These are phyloP conservation scores for Drosophila silvestris DNA, from an alignment of 2,888 invertebrate species.

Conservation along the genomic window DNA sequence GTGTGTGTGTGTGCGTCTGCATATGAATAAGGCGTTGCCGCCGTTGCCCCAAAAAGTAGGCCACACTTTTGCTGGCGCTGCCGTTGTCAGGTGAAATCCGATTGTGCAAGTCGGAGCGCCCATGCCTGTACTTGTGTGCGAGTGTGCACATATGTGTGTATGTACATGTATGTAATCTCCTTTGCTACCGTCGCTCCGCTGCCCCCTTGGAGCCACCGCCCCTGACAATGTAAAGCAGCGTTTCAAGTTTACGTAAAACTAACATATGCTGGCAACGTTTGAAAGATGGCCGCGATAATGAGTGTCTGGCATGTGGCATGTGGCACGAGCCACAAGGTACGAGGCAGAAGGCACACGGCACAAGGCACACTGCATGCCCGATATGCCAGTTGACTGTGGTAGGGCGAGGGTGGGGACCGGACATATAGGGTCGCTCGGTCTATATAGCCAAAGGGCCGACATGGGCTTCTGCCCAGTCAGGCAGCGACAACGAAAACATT, in stretches of 20 bases:
- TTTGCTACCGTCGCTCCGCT: constrained; percentile 4
- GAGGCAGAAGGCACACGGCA: background rate
- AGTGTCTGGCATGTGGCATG: constrained; percentile 31
- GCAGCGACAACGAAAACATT: constrained; percentile 59
- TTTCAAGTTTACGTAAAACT: constrained; percentile 79
- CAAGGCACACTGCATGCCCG: constrained; percentile 22
- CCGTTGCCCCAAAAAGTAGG: constrained; percentile 63
- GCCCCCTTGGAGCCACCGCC: constrained; percentile 1
- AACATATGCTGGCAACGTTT: constrained; percentile 79
- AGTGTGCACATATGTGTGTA: constrained; percentile 10
- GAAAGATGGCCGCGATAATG: constrained; percentile 78
- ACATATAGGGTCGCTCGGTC: background rate
- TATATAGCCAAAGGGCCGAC: constrained; percentile 26
- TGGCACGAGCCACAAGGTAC: background rate
- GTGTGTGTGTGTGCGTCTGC: constrained; percentile 21
- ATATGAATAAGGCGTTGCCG: constrained; percentile 30
- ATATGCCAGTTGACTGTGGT: constrained; percentile 45
- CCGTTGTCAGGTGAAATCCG: constrained; percentile 53
- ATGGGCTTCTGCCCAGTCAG: constrained; percentile 5
- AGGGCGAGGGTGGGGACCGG: background rate
- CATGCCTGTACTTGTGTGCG: constrained; percentile 3
- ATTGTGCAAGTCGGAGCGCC: constrained; percentile 19
- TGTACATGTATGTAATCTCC: constrained; percentile 13
- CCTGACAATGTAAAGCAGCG: constrained; percentile 68
- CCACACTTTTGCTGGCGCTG: constrained; percentile 65